A percentile compares a stretch with the other conserved stretches of the same genome.
These are phyloP conservation scores for Eleginops maclovinus DNA, from an alignment of 2,113 vertebrate genomes.

Conservation along the genomic window DNA sequence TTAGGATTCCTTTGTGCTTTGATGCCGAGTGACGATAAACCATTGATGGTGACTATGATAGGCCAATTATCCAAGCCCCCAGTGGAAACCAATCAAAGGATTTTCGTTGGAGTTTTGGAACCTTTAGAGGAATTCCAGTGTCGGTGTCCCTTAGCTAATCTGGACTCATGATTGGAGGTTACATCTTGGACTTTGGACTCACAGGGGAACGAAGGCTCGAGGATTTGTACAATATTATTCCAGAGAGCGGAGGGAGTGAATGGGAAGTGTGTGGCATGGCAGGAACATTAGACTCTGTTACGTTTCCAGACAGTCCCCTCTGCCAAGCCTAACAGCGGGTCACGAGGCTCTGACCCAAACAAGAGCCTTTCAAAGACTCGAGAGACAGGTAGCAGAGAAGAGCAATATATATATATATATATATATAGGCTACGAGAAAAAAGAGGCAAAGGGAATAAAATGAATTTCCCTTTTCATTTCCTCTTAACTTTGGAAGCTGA, in stretches of 20 bases:
- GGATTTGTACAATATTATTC: slow-evolving; percentile 67
- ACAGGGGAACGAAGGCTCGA: slow-evolving; percentile 42
- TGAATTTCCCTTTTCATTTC: slow-evolving; percentile 65
- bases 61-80: slow-evolving; percentile 63
- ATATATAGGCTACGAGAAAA: slow-evolving; percentile 26
- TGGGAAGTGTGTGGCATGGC: slow-evolving; percentile 72
- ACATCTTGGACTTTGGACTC: slow-evolving; percentile 60
- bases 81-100: slow-evolving; percentile 67
- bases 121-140: slow-evolving; percentile 76
- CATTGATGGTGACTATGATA: slow-evolving; percentile 62
- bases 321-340: slow-evolving; percentile 79
- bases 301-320: slow-evolving; percentile 66
- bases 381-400: slow-evolving; percentile 71
- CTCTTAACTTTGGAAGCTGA: slow-evolving; percentile 45
- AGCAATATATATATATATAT: slow-evolving; percentile 52
- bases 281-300: slow-evolving; percentile 74
- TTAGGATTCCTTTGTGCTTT: slow-evolving; percentile 67
- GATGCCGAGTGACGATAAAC: slow-evolving; percentile 68
- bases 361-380: slow-evolving; percentile 52
- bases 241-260: slow-evolving; percentile 48
- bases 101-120: slow-evolving; percentile 56
- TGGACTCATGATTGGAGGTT: slow-evolving; percentile 74
- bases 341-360: slow-evolving; percentile 53
- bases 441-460: slow-evolving; percentile 50
- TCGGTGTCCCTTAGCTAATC: slow-evolving; percentile 69